phyloP scores from a whole-genome alignment of 2,113 vertebrate genomes.

The human (Homo sapiens) region GRCh38 chr7:21823001-21823500 shows the following conservation, averaged over 20 bases:
- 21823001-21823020: no score
- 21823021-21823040: no score
- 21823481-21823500: neutral
- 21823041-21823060: no score
- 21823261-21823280: neutral
- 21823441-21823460: neutral
- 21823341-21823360: neutral
- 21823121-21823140: no score
- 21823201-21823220: neutral
- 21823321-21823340: neutral
- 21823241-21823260: neutral
- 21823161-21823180: no score
- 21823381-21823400: neutral
- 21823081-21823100: no score
- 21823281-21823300: neutral
- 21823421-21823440: neutral
- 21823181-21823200: neutral
- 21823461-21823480: neutral
- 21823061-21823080: no score
- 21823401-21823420: neutral
- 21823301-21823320: neutral
- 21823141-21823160: no score
- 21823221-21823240: neutral
- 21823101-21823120: no score
- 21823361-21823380: neutral